Conservation (phyloP, 2,888 invertebrate genomes). For the Pediacus dermestoides region DNA sequence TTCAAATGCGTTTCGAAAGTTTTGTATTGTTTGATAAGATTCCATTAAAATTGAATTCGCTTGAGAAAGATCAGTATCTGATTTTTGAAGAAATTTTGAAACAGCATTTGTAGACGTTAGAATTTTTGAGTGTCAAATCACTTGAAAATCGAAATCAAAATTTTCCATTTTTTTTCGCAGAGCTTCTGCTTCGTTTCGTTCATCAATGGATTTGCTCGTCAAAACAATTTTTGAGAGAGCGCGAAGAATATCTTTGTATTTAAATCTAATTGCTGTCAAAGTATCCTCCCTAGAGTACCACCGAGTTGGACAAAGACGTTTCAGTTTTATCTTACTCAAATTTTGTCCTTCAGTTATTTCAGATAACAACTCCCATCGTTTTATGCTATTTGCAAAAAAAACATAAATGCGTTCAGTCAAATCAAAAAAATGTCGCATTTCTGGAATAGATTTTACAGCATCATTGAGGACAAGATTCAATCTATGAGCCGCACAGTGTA, state of each 20-base stretch:
- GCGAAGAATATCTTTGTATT: neutral
- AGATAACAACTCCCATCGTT: neutral
- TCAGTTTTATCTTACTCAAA: too few species aligned
- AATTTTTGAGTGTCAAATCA: neutral
- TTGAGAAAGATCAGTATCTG: neutral
- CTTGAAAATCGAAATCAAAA: neutral
- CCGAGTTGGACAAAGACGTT: neutral
- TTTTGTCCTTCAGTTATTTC: too few species aligned
- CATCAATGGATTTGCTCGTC: neutral
- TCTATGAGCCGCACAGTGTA: constrained; percentile 14
- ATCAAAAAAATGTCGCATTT: constrained; percentile 7
- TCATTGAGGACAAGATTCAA: constrained; percentile 13
- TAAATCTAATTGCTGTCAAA: neutral
- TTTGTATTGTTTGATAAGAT: neutral
- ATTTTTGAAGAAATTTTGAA: neutral
- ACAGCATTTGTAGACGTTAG: neutral
- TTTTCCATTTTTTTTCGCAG: neutral
- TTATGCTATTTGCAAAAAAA: neutral
- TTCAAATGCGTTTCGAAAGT: neutral
- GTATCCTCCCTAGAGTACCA: neutral
- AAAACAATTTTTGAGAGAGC: neutral
- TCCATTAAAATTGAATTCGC: neutral
- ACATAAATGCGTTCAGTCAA: constrained; percentile 2
- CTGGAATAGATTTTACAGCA: neutral
- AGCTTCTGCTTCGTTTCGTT: constrained; percentile 1